Evolutionary conservation across 2,888 invertebrate genomes (phyloP).

Genomic region (Xestia xanthographa): DNA sequence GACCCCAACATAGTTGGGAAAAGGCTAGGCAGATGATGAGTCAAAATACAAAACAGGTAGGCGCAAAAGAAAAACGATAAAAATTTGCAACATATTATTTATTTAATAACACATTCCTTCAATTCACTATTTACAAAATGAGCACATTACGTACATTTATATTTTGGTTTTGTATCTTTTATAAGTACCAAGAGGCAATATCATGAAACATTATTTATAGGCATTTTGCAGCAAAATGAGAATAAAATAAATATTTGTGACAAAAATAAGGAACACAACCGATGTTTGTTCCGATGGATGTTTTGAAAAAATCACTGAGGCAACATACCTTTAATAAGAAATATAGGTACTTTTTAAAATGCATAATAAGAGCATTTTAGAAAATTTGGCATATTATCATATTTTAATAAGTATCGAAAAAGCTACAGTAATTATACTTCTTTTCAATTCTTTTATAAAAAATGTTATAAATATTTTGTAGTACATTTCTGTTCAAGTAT

Average conservation of each 20-base stretch:
- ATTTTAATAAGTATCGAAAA: conserved; percentile 24
- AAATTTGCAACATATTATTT: conserved; percentile 65
- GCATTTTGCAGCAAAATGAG: neutral
- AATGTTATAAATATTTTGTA: neutral
- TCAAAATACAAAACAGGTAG: neutral
- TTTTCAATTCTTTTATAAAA: neutral
- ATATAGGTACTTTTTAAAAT: neutral
- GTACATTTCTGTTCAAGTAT: neutral
- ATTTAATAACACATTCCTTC: conserved; percentile 65
- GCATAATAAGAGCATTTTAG: neutral
- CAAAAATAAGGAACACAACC: conserved; percentile 60
- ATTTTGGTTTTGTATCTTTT: conserved; percentile 14
- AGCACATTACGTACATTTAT: conserved; percentile 60
- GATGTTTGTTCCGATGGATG: too few relatives aligned
- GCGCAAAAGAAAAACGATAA: neutral
- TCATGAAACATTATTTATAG: neutral
- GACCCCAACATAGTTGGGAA: too few relatives aligned
- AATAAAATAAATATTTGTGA: conserved; percentile 57
- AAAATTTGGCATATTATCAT: neutral
- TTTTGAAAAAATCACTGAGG: neutral
- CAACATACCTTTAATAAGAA: neutral
- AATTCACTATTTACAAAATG: conserved; percentile 68
- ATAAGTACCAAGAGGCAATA: conserved; percentile 12
- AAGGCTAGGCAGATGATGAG: too few relatives aligned
- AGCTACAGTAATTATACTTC: conserved; percentile 12